Conservation (phyloP, 2,797 vertebrate genomes). For the Semotilus atromaculatus region DNA sequence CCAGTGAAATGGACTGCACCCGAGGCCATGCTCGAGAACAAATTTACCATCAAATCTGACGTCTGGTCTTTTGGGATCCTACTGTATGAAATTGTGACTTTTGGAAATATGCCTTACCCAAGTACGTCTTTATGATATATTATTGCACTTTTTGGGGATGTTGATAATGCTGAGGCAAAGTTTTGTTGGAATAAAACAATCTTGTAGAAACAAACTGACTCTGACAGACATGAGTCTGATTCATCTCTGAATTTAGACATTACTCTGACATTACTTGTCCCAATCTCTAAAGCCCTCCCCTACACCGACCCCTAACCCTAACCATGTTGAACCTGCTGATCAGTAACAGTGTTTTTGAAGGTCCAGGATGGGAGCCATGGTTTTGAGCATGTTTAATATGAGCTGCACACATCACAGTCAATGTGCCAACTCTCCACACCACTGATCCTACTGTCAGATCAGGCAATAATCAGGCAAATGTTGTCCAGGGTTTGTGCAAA, state of each 20-base stretch:
- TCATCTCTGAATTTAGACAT: not conserved
- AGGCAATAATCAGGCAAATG: too few relatives aligned
- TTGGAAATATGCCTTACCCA: slow-evolving; percentile 90
- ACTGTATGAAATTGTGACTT: slow-evolving; percentile 94
- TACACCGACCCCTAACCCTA: not conserved
- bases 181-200: not conserved
- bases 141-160: not conserved
- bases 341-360: not conserved
- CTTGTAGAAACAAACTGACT: not conserved
- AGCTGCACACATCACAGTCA: too few relatives aligned
- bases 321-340: not conserved
- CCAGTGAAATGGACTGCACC: slow-evolving; percentile 97
- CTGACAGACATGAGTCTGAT: not conserved
- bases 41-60: slow-evolving; percentile 93
- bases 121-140: slow-evolving; percentile 74
- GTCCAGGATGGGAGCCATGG: not conserved
- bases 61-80: slow-evolving; percentile 97
- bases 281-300: not conserved
- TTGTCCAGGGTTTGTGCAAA: too few relatives aligned
- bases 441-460: too few relatives aligned
- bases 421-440: too few relatives aligned
- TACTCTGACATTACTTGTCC: not conserved
- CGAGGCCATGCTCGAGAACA: slow-evolving; percentile 84
- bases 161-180: not conserved
- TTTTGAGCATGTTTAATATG: not conserved